Percentiles rank a stretch among this genome's conserved stretches.
Conservation (phyloP, 2,888 invertebrate genomes). For the Amphiduros pacificus region DNA sequence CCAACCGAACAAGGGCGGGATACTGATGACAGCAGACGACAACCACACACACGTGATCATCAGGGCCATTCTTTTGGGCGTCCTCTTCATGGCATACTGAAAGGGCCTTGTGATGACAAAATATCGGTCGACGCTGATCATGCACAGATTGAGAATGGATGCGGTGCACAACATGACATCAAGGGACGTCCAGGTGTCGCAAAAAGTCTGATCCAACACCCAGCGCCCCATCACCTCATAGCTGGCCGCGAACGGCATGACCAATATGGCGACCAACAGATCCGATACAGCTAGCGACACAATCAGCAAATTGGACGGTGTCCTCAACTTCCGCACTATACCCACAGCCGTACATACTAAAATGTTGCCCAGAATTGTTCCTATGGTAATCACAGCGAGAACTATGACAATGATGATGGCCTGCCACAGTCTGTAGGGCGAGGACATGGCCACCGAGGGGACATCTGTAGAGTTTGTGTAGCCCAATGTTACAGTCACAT, state of each 20-base stretch:
- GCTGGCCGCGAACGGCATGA: slow-evolving; percentile 63
- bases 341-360: slow-evolving; percentile 64
- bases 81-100: slow-evolving; percentile 92
- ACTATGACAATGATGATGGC: slow-evolving; percentile 37
- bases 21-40: slow-evolving; percentile 87
- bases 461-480: not conserved
- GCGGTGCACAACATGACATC: slow-evolving; percentile 65
- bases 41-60: slow-evolving; percentile 89
- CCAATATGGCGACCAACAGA: slow-evolving; percentile 62
- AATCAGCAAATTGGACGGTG: slow-evolving; percentile 57
- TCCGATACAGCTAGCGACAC: slow-evolving; percentile 62
- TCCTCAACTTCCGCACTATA: slow-evolving; percentile 61
- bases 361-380: slow-evolving; percentile 63
- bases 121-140: slow-evolving; percentile 65
- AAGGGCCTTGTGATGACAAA: slow-evolving; percentile 74
- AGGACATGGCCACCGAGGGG: not conserved
- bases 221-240: slow-evolving; percentile 55
- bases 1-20: slow-evolving; percentile 72
- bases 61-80: slow-evolving; percentile 83
- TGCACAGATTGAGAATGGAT: slow-evolving; percentile 63
- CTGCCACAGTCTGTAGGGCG: slow-evolving; percentile 20
- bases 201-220: slow-evolving; percentile 56
- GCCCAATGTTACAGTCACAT: not conserved
- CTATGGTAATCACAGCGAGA: slow-evolving; percentile 54
- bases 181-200: slow-evolving; percentile 63